These are phyloP conservation scores for Muntiacus muntjak DNA, from an alignment of 2,113 vertebrate genomes.

Conservation along the genomic window DNA sequence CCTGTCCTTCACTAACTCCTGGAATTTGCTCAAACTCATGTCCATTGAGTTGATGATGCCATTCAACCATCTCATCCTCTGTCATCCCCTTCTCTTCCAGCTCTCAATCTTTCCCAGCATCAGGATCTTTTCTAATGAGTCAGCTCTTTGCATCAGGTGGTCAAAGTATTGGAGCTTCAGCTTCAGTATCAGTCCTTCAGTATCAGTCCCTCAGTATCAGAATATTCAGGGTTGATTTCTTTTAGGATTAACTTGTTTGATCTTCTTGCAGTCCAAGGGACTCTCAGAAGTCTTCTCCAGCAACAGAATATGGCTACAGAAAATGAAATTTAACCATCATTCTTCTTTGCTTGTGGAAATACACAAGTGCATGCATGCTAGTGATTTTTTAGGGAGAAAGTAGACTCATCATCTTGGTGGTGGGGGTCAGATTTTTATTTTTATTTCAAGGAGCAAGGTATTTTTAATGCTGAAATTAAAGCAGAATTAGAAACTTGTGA, in stretches of 20 bases:
- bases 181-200: not conserved
- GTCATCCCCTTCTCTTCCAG: not conserved
- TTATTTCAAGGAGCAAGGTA: not conserved
- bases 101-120: not conserved
- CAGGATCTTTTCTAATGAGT: not conserved
- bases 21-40: not conserved
- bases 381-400: not conserved
- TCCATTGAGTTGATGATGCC: not conserved
- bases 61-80: not conserved
- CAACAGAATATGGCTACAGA: not conserved
- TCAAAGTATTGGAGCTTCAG: not conserved
- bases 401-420: not conserved
- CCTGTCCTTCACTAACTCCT: not conserved
- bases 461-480: not conserved
- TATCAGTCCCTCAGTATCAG: not conserved
- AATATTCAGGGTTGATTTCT: not conserved
- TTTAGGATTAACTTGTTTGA: not conserved
- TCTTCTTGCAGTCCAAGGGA: not conserved
- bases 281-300: not conserved
- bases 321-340: not conserved
- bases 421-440: not conserved
- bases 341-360: not conserved
- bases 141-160: not conserved
- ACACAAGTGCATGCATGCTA: not conserved
- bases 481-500: not conserved